These are phyloP conservation scores for Leptodirus hochenwartii DNA, from an alignment of 2,888 invertebrate genomes.

Conservation along the genomic window DNA sequence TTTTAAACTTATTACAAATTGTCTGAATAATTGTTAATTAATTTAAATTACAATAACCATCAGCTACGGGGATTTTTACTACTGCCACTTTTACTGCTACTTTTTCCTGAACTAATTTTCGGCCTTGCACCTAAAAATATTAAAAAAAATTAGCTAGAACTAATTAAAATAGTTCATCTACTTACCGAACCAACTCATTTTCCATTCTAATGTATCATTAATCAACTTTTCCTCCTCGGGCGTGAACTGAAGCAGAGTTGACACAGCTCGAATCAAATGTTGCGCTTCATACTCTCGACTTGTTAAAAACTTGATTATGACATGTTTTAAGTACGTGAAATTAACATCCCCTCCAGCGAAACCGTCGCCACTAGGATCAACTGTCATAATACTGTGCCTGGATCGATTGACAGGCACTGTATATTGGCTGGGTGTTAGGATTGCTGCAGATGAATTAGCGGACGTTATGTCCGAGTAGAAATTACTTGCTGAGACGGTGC, in stretches of 20 bases:
- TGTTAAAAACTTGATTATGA: slow-evolving; percentile 81
- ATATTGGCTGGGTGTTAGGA: slow-evolving; percentile 41
- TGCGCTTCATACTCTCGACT: slow-evolving; percentile 75
- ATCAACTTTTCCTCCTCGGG: slow-evolving; percentile 75
- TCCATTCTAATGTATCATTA: slow-evolving; percentile 59
- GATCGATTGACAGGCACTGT: slow-evolving; percentile 21
- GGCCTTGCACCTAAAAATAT: no score
- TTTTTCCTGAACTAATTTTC: slow-evolving; percentile 12
- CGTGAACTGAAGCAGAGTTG: slow-evolving; percentile 64
- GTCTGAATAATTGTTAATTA: no score
- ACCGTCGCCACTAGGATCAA: slow-evolving; percentile 7
- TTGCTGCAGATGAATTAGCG: slow-evolving; percentile 33
- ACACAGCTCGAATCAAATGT: slow-evolving; percentile 75
- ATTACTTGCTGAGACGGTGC: slow-evolving; percentile 18
- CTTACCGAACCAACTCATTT: slow-evolving; percentile 52
- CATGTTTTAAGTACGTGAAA: slow-evolving; percentile 80
- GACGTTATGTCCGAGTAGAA: slow-evolving; percentile 10
- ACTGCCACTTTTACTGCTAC: no score
- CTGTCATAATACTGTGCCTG: slow-evolving; percentile 12
- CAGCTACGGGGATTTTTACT: slow-evolving; percentile 29
- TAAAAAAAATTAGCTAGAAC: no score
- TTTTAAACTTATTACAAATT: no score
- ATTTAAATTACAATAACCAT: slow-evolving; percentile 27
- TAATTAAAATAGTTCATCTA: no score
- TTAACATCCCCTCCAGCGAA: slow-evolving; percentile 48